Conservation (phyloP, 2,113 vertebrate genomes). For the Odocoileus hemionus region DNA sequence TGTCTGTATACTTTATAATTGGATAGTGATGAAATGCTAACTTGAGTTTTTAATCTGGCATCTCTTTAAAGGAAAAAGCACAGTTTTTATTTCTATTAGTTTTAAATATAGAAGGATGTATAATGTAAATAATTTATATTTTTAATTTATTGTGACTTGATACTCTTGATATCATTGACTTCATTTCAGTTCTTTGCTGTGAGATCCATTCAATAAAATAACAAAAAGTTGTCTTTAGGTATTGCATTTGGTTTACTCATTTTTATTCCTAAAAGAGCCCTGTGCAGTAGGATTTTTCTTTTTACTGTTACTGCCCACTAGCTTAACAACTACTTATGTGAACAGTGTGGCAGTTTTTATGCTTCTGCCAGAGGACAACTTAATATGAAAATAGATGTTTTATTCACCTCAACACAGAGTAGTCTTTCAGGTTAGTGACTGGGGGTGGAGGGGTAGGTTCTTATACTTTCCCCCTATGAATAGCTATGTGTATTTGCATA, state of each 20-base stretch:
- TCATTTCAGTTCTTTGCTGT: constrained; percentile 56
- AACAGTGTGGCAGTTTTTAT: constrained; percentile 34
- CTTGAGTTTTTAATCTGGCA: constrained; percentile 39
- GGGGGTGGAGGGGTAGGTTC: not conserved
- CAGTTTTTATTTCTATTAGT: constrained; percentile 30
- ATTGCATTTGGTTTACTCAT: constrained; percentile 58
- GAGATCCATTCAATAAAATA: constrained; percentile 66
- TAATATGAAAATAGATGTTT: constrained; percentile 29
- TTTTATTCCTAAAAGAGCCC: constrained; percentile 39
- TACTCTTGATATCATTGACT: constrained; percentile 28
- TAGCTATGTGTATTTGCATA: not conserved
- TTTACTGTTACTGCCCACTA: constrained; percentile 43
- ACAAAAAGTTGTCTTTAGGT: constrained; percentile 50
- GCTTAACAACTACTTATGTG: not conserved
- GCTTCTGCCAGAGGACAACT: constrained; percentile 22
- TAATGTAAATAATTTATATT: constrained; percentile 54
- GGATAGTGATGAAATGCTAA: constrained; percentile 33
- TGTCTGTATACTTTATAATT: constrained; percentile 32
- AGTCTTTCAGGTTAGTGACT: not conserved
- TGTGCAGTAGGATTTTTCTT: constrained; percentile 14
- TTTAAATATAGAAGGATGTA: constrained; percentile 53
- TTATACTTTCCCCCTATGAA: not conserved
- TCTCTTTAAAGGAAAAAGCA: not conserved
- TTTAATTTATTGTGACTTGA: constrained; percentile 54
- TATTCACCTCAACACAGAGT: not conserved